These are phyloP conservation scores for Oasisia sp. DNA, from an alignment of 2,888 invertebrate genomes.

Conservation along the genomic window DNA sequence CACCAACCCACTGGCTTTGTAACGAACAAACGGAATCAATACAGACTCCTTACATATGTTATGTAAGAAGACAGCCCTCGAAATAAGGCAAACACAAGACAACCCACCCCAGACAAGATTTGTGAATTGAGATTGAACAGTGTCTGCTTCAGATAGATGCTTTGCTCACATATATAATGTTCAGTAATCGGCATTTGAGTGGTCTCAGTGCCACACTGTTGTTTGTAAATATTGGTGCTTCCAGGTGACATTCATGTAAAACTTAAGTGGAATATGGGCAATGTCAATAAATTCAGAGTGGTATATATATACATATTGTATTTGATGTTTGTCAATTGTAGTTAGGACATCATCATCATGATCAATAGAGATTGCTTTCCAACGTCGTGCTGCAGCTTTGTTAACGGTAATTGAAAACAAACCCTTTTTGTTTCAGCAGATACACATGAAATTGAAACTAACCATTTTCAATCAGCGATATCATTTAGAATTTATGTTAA, in stretches of 20 bases:
- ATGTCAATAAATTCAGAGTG: constrained; percentile 17
- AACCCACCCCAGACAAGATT: background rate
- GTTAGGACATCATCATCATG: background rate
- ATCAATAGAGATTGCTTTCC: background rate
- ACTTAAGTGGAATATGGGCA: background rate
- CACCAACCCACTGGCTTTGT: background rate
- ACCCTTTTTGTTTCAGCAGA: no score
- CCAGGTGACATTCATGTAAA: background rate
- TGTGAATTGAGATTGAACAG: background rate
- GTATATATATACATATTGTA: background rate
- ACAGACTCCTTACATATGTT: background rate
- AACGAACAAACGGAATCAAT: background rate
- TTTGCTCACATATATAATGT: background rate
- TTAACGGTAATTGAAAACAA: no score
- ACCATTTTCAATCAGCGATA: no score
- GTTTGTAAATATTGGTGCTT: background rate
- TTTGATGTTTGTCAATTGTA: background rate
- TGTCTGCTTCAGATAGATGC: background rate
- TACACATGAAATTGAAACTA: no score
- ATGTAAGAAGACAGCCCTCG: background rate
- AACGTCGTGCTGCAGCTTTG: no score
- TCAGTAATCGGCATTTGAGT: background rate
- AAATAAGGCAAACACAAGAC: background rate
- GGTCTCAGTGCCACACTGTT: background rate
- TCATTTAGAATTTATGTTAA: no score